These are phyloP conservation scores for Platyrinchus mystaceus DNA, from an alignment of 2,797 vertebrate species.

Conservation along the genomic window DNA sequence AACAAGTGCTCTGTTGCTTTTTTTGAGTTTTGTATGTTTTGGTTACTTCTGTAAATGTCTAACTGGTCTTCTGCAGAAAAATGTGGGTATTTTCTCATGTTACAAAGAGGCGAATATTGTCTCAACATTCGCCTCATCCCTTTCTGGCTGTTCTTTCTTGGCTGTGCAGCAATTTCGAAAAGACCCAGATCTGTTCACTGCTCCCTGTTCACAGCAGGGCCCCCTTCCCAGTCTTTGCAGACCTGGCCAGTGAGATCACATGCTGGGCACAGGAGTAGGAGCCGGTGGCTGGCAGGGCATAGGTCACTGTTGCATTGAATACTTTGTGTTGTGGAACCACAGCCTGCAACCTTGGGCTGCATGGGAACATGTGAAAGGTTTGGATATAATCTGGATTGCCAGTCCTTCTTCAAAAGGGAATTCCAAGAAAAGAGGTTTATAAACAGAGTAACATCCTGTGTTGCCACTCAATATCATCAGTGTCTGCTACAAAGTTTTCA, in stretches of 20 bases:
- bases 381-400: neutral
- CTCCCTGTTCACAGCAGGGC: neutral
- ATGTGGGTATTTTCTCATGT: neutral
- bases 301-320: neutral
- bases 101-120: neutral
- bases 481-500: neutral
- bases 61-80: neutral
- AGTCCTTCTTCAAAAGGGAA: neutral
- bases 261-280: neutral
- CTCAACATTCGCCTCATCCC: neutral
- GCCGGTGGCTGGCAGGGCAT: neutral
- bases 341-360: neutral
- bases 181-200: neutral
- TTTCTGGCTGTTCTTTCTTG: neutral
- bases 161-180: neutral
- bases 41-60: neutral
- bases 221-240: neutral
- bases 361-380: neutral
- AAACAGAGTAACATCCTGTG: neutral
- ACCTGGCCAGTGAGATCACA: neutral
- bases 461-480: neutral
- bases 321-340: neutral
- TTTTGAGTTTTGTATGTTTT: neutral
- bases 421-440: neutral
- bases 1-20: neutral